Conservation (phyloP, 2,797 vertebrate genomes). For the Sciurus carolinensis region DNA sequence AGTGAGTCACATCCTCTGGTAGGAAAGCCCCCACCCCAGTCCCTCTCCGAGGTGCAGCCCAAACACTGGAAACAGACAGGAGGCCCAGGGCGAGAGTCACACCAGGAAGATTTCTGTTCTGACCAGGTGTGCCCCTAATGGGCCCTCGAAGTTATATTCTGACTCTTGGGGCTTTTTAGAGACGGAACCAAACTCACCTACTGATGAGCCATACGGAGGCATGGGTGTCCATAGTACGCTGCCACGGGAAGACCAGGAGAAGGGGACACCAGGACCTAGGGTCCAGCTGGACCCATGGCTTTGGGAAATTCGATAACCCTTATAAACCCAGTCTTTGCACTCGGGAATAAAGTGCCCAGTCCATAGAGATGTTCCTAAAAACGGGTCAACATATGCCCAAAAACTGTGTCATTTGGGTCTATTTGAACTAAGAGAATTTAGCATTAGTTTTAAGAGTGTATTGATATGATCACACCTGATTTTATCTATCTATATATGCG, state of each 20-base stretch:
- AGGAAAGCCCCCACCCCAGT: conserved; percentile 84
- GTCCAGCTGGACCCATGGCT: neutral
- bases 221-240: accelerated
- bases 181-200: neutral
- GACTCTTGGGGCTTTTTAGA: conserved; percentile 50
- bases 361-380: neutral
- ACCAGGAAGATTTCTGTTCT: conserved; percentile 10
- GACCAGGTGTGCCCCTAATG: neutral
- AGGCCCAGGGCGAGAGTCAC: neutral
- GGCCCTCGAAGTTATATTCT: neutral
- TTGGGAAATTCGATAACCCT: neutral
- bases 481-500: neutral
- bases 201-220: neutral
- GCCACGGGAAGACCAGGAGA: neutral
- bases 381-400: accelerated
- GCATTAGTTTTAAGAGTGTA: neutral
- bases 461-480: neutral
- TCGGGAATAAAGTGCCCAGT: conserved; percentile 1
- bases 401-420: neutral
- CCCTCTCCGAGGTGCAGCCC: conserved; percentile 68
- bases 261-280: neutral
- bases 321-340: neutral
- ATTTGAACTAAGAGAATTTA: neutral
- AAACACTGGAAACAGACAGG: conserved; percentile 63
- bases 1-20: conserved; percentile 77